phyloP scores from a whole-genome alignment of 2,113 vertebrate species.

The Tupaia tana region DNA sequence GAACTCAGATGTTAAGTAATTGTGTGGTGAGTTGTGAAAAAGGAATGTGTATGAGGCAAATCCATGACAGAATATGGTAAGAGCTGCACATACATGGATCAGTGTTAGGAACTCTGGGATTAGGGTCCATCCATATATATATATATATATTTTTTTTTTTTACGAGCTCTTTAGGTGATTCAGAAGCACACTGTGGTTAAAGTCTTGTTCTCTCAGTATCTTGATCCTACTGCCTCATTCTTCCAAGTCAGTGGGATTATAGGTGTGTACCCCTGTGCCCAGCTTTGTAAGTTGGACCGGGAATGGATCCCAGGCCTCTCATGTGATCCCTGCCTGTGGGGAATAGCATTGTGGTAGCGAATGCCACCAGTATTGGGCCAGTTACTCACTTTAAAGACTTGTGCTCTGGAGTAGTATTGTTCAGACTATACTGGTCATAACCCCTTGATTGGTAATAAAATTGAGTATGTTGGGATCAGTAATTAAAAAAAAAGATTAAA shows the following conservation, averaged over 20 bases:
- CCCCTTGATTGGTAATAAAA: background rate
- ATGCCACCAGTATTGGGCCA: too few species aligned
- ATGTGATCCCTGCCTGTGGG: too few species aligned
- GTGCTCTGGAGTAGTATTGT: background rate
- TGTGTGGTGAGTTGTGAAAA: background rate
- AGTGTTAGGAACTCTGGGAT: background rate
- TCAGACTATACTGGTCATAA: background rate
- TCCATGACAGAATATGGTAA: background rate
- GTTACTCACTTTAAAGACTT: background rate
- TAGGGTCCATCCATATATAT: background rate
- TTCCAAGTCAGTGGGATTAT: too few species aligned
- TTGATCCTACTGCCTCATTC: too few species aligned
- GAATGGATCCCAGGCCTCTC: too few species aligned
- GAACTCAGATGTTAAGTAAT: background rate
- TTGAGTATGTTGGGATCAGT: background rate
- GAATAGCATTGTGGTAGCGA: too few species aligned
- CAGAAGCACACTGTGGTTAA: background rate
- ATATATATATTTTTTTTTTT: too few species aligned
- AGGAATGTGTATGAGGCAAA: background rate
- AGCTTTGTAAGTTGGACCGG: too few species aligned
- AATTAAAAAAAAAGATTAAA: background rate
- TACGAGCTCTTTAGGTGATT: background rate
- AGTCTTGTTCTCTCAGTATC: too few species aligned
- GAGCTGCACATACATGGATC: background rate
- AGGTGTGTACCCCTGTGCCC: too few species aligned